Conservation (phyloP, 2,888 invertebrate species). For the Plebejus argus region DNA sequence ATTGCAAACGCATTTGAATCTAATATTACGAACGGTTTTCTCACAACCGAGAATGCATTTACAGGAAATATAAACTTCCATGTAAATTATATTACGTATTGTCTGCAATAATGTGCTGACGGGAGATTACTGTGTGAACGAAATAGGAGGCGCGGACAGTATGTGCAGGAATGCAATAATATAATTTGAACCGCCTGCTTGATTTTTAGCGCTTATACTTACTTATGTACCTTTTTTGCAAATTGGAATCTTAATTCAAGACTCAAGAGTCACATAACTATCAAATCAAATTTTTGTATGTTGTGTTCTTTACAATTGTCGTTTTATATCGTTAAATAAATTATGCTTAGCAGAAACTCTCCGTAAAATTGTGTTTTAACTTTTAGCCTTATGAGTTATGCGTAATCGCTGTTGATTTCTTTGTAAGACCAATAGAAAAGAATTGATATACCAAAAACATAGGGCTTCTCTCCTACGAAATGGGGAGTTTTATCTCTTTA, state of each 20-base stretch:
- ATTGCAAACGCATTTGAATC: conserved; percentile 5
- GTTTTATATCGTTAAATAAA: too few species aligned
- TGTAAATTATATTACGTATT: conserved; percentile 16
- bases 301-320: too few species aligned
- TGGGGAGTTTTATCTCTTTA: not conserved
- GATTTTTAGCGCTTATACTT: not conserved
- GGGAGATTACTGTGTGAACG: conserved; percentile 1
- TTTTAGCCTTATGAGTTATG: too few species aligned
- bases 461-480: not conserved
- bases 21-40: conserved; percentile 5
- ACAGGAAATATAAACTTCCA: conserved; percentile 22
- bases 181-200: not conserved
- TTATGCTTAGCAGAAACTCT: too few species aligned
- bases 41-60: conserved; percentile 7
- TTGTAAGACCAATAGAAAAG: too few species aligned
- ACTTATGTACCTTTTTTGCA: too few species aligned
- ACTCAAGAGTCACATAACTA: too few species aligned
- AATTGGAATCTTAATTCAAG: too few species aligned
- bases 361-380: too few species aligned
- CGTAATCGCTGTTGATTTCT: too few species aligned
- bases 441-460: too few species aligned
- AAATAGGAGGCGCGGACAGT: not conserved
- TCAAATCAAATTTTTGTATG: too few species aligned
- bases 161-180: conserved; percentile 13
- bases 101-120: conserved; percentile 21